Percentiles rank a stretch among this genome's conserved stretches.
These are phyloP conservation scores for Brachionus rubens DNA, from an alignment of 1,140 invertebrate genomes.

Conservation along the genomic window DNA sequence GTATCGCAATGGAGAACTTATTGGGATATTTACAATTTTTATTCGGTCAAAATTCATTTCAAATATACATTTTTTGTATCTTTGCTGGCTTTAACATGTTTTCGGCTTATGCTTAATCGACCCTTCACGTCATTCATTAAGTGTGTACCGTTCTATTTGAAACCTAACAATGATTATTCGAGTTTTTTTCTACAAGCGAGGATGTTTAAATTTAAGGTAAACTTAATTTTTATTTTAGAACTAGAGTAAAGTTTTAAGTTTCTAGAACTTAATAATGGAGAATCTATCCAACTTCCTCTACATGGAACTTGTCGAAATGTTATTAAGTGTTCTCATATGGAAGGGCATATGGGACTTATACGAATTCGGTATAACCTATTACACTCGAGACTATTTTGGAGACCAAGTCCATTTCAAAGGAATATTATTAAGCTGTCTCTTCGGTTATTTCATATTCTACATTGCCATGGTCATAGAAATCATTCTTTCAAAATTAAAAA, in stretches of 20 bases:
- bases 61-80: background rate
- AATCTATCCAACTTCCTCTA: slow-evolving; percentile 9
- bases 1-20: background rate
- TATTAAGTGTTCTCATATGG: slow-evolving; percentile 21
- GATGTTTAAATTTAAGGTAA: background rate
- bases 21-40: background rate
- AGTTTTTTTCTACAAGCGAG: slow-evolving; percentile 3
- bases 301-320: slow-evolving; percentile 22
- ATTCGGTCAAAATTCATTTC: background rate
- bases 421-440: background rate
- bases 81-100: background rate
- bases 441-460: background rate
- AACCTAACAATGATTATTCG: background rate
- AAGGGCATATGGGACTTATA: slow-evolving; percentile 17
- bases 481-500: background rate
- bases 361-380: slow-evolving; percentile 3
- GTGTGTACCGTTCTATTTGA: slow-evolving; percentile 16
- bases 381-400: background rate
- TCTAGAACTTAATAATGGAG: background rate
- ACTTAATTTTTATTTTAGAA: background rate
- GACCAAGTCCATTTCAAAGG: background rate
- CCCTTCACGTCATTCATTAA: background rate
- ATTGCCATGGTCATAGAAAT: background rate
- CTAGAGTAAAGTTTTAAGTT: background rate
- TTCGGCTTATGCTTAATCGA: background rate